These are phyloP conservation scores for Palloptera scutellata DNA, from an alignment of 2,888 invertebrate species.

Conservation along the genomic window DNA sequence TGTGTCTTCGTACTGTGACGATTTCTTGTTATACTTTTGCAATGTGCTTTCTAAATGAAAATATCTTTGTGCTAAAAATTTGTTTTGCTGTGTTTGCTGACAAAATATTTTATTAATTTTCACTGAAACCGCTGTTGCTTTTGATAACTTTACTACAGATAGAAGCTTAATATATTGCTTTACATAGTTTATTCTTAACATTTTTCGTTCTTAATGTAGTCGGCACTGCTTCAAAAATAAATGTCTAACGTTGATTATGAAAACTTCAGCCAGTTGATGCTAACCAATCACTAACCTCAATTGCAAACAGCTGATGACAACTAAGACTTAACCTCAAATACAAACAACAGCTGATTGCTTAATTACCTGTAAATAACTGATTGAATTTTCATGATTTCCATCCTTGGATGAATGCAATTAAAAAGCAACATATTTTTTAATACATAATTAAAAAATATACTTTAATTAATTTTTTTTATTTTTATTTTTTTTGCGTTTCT, in stretches of 20 bases:
- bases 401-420: neutral
- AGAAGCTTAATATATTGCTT: conserved; percentile 5
- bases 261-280: neutral
- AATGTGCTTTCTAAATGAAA: conserved; percentile 14
- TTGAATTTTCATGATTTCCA: neutral
- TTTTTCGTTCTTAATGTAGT: conserved; percentile 17
- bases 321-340: conserved; percentile 4
- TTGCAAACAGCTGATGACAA: conserved; percentile 22
- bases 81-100: neutral
- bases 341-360: conserved; percentile 4
- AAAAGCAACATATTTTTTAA: neutral
- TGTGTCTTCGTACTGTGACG: conserved; percentile 43
- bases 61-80: neutral
- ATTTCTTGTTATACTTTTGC: conserved; percentile 52
- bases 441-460: conserved; percentile 7
- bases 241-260: neutral
- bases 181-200: conserved; percentile 27
- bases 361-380: neutral
- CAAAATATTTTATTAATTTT: conserved; percentile 11
- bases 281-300: conserved; percentile 14
- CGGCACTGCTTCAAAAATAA: neutral
- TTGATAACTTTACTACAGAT: neutral
- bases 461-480: conserved; percentile 32
- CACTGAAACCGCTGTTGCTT: neutral
- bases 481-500: conserved; percentile 40